A percentile compares a stretch with the other conserved stretches of the same genome.
These are phyloP conservation scores for Pyrochroa serraticornis DNA, from an alignment of 2,888 invertebrate species.

Conservation along the genomic window DNA sequence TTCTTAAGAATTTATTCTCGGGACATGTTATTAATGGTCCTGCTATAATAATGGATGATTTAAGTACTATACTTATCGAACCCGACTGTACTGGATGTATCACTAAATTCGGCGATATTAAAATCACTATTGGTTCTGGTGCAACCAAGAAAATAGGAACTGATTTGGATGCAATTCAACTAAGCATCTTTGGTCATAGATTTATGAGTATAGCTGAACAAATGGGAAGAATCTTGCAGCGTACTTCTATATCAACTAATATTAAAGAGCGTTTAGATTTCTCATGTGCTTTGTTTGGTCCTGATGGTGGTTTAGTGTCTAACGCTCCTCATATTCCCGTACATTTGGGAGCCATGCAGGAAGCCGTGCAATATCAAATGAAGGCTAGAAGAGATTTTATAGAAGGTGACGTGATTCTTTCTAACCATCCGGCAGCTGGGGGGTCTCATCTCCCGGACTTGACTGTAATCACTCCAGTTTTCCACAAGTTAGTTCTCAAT, in stretches of 20 bases:
- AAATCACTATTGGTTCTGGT: conserved; percentile 71
- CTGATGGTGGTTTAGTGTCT: conserved; percentile 95
- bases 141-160: conserved; percentile 67
- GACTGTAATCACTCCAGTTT: conserved; percentile 98
- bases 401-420: conserved; percentile 89
- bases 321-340: conserved; percentile 99
- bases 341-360: conserved; percentile 95
- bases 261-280: conserved; percentile 99
- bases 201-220: conserved; percentile 99
- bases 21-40: conserved; percentile 83
- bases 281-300: conserved; percentile 97
- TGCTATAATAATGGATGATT: conserved; percentile 91
- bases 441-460: conserved; percentile 98
- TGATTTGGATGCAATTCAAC: conserved; percentile 88
- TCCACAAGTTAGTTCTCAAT: conserved; percentile 67
- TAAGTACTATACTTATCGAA: conserved; percentile 93
- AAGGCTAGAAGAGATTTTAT: conserved; percentile 72
- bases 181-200: conserved; percentile 97
- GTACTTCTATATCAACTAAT: conserved; percentile 97
- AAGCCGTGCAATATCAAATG: conserved; percentile 90
- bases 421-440: conserved; percentile 96
- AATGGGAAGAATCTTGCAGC: conserved; percentile 96
- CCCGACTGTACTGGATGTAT: conserved; percentile 84
- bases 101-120: conserved; percentile 80
- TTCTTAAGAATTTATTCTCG: conserved; percentile 71